phyloP scores from a whole-genome alignment of 2,888 invertebrate genomes.

The Tanytarsus gracilentus region DNA sequence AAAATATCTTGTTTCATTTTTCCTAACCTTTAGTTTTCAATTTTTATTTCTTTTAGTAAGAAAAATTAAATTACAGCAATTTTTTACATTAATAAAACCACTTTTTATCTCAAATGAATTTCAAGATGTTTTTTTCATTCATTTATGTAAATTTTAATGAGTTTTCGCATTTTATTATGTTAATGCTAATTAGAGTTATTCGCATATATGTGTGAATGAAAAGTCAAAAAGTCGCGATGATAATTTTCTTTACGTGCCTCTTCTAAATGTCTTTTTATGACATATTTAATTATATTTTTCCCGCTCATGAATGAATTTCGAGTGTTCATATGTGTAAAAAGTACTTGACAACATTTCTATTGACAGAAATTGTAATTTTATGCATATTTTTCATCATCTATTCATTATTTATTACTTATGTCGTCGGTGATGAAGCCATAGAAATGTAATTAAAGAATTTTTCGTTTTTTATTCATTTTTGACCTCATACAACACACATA shows the following conservation, averaged over 20 bases:
- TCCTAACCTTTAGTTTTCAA: no score
- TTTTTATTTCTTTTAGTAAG: no score
- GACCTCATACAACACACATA: constrained; percentile 20
- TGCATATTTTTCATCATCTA: constrained; percentile 7
- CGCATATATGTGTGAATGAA: no score
- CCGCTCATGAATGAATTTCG: background rate
- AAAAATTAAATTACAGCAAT: no score
- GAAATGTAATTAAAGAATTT: constrained; percentile 22
- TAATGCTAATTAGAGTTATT: background rate
- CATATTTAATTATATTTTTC: constrained; percentile 24
- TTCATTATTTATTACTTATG: background rate
- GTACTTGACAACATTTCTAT: background rate
- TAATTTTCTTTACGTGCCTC: background rate
- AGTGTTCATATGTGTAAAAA: background rate
- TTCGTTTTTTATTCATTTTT: constrained; percentile 28
- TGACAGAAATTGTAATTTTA: constrained; percentile 16
- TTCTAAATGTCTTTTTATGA: constrained; percentile 25
- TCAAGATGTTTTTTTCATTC: background rate
- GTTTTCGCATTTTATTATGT: background rate
- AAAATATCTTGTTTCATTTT: no score
- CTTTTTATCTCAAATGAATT: background rate
- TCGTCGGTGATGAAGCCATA: constrained; percentile 1
- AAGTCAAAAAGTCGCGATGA: background rate
- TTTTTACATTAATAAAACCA: background rate
- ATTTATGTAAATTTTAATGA: constrained; percentile 12